These are phyloP conservation scores for Episyrphus balteatus DNA, from an alignment of 1,140 invertebrate species.

Conservation along the genomic window DNA sequence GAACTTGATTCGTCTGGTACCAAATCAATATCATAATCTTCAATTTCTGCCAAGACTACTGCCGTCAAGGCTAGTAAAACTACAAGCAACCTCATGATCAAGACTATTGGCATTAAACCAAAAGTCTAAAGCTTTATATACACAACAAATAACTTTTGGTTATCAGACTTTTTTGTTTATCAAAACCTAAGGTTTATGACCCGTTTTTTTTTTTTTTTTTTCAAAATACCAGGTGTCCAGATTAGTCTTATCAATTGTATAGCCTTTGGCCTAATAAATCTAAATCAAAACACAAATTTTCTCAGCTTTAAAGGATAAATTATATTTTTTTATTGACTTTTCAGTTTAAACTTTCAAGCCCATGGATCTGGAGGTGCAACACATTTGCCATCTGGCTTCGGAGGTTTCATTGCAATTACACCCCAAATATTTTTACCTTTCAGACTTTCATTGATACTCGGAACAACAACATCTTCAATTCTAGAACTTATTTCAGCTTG, in stretches of 20 bases:
- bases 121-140: no score
- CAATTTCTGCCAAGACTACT: conserved; percentile 22
- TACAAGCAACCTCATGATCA: conserved; percentile 1
- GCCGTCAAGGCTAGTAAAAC: conserved; percentile 23
- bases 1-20: conserved; percentile 13
- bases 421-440: conserved; percentile 35
- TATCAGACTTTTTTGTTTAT: no score
- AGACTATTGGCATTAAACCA: no score
- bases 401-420: conserved; percentile 23
- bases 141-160: no score
- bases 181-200: no score
- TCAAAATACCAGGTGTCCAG: no score
- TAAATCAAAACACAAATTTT: no score
- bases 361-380: conserved; percentile 27
- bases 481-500: conserved; percentile 20
- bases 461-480: conserved; percentile 23
- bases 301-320: no score
- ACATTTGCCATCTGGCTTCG: conserved; percentile 20
- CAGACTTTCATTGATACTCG: conserved; percentile 24
- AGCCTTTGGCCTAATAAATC: no score
- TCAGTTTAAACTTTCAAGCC: conserved; percentile 15
- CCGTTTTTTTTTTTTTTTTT: no score
- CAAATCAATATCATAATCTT: conserved; percentile 26
- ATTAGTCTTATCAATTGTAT: no score
- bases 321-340: no score